A percentile compares a stretch with the other conserved stretches of the same genome.
Evolutionary conservation across 2,888 invertebrate genomes (phyloP).

Genomic region (Tolmerus cingulatus): DNA sequence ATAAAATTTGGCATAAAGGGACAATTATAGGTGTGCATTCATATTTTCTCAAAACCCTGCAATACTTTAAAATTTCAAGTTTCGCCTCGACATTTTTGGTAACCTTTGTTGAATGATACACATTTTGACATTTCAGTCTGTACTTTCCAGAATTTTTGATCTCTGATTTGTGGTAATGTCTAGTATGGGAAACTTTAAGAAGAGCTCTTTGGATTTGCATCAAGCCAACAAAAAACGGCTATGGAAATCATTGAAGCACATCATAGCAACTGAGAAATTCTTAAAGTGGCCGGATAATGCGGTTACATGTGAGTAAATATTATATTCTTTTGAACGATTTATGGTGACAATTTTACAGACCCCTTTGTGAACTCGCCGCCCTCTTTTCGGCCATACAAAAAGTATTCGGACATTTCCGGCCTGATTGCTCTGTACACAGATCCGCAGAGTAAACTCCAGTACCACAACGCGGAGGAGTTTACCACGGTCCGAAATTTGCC

Average conservation of each 20-base stretch:
- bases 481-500: conserved; percentile 84
- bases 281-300: conserved; percentile 80
- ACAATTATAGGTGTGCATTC: no score
- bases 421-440: conserved; percentile 88
- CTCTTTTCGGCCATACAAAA: conserved; percentile 88
- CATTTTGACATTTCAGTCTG: not conserved
- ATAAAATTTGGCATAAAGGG: no score
- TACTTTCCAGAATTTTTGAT: not conserved
- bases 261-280: conserved; percentile 79
- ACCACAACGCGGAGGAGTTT: conserved; percentile 87
- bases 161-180: not conserved
- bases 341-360: conserved; percentile 65
- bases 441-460: conserved; percentile 87
- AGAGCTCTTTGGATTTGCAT: conserved; percentile 53
- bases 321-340: not conserved
- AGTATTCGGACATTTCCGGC: conserved; percentile 93
- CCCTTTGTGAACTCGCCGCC: conserved; percentile 91
- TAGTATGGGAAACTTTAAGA: conserved; percentile 52
- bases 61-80: no score
- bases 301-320: conserved; percentile 73
- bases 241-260: conserved; percentile 91
- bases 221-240: conserved; percentile 73
- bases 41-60: no score
- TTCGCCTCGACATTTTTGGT: not conserved
- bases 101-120: not conserved